Evolutionary conservation across 2,888 invertebrate genomes (phyloP), one percentile per base, ranked within the genome.

Genomic region (Amorpha juglandis): DNA sequence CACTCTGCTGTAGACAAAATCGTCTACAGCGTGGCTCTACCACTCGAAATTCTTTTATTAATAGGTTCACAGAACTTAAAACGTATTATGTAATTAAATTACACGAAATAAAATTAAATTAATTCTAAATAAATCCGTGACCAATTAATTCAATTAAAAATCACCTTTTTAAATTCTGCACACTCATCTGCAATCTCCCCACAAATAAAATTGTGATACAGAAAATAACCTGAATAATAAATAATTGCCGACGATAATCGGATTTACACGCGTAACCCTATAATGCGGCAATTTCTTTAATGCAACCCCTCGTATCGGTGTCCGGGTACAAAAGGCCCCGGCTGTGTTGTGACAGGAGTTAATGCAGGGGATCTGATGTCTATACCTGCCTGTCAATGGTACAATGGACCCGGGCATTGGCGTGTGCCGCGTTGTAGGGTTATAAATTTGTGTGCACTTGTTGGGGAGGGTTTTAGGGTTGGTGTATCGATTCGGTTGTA

Each of bases 321-420:
- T 82, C 82, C 55, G 72, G 74, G 82, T 83, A 89, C 89, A 89
- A 75, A 63, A 64, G 67, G 67, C 72, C 74, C 73, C 86, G 82
- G 79, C 78, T 78, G 75, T 90, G 82, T 92, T 92, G 83, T 92
- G 92, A 92, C 92, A 92, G 91, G 86, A 92, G 92, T 91, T 90
- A 92, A 91, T 68, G 67, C 62, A 48, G 51, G 42, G 58, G 51
- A 19, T 50, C 45, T 66, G 58, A 68, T 55, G 65, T 53, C 66
- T 67, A 64, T 70, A 71, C 70, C 68, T 58, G 58, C 70, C 68
- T 58, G 58, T 58, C 58, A 58, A 11, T 63, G 67, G 47, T 64
- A 71, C 69, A 71, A 71, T 68, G 42, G 67, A 63, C 63, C 70
- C 68, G 64, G 68, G 66, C 45, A 68, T 68, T 50, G 65, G 66